Conservation (phyloP, 2,113 vertebrate species). For the Anser brachyrhynchus region DNA sequence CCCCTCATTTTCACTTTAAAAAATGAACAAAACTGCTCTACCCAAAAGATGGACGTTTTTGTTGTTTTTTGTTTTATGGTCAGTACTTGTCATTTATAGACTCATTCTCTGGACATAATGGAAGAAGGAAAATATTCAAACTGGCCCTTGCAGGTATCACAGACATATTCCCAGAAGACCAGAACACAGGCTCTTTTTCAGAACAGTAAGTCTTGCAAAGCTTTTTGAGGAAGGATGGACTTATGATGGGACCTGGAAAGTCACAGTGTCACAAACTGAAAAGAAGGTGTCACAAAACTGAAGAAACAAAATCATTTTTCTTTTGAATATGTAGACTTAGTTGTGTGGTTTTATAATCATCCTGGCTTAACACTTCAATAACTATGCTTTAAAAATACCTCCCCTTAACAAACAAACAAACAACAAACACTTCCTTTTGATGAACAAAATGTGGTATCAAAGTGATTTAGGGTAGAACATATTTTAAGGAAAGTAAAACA, state of each 20-base stretch:
- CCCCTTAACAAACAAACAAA: neutral
- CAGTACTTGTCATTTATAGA: neutral
- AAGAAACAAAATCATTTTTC: neutral
- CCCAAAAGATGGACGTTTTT: neutral
- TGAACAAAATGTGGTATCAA: slow-evolving; percentile 1
- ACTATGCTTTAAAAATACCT: neutral
- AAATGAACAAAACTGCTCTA: neutral
- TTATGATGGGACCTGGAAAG: neutral
- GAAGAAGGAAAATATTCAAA: neutral
- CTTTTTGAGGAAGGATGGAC: neutral
- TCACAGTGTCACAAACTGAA: neutral
- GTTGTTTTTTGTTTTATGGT: neutral
- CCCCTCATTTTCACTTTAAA: neutral
- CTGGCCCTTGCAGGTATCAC: neutral
- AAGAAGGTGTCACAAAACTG: neutral
- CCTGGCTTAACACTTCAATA: neutral
- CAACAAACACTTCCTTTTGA: neutral
- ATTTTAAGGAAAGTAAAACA: neutral
- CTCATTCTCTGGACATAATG: neutral
- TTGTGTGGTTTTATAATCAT: slow-evolving; percentile 1
- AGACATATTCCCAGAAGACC: neutral
- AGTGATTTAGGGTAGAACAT: neutral
- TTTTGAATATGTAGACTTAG: neutral
- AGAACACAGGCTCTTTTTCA: neutral
- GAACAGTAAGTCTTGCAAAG: neutral